Evolutionary conservation across 1,140 invertebrate species (phyloP).

Genomic region (Samia ricini): DNA sequence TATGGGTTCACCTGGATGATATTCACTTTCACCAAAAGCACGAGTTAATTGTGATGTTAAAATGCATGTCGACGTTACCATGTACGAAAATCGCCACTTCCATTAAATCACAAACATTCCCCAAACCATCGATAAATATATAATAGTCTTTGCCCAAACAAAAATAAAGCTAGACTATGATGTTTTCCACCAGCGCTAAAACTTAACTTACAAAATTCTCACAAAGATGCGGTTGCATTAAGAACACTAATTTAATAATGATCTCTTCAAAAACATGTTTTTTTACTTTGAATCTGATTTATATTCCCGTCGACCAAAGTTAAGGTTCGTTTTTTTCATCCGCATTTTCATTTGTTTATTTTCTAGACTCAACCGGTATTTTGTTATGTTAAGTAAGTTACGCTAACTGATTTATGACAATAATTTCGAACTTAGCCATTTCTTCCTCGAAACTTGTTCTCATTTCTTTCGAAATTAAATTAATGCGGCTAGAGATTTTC

Average conservation of each 20-base stretch:
- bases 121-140: too few relatives aligned
- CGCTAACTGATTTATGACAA: conserved; percentile 7
- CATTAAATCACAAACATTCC: too few relatives aligned
- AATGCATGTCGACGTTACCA: too few relatives aligned
- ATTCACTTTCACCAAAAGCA: too few relatives aligned
- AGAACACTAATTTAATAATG: background rate
- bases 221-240: background rate
- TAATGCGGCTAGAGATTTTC: background rate
- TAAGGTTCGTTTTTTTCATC: conserved; percentile 12
- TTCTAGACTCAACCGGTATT: conserved; percentile 7
- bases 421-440: background rate
- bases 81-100: too few relatives aligned
- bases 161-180: background rate
- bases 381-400: conserved; percentile 8
- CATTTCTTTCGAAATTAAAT: background rate
- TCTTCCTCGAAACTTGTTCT: background rate
- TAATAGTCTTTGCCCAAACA: too few relatives aligned
- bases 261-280: conserved; percentile 5
- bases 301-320: background rate
- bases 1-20: too few relatives aligned
- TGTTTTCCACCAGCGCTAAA: background rate
- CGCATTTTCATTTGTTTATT: conserved; percentile 11
- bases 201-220: background rate
- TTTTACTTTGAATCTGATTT: background rate
- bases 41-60: too few relatives aligned